Conservation (phyloP, 2,113 vertebrate species). For the Piaya cayana region DNA sequence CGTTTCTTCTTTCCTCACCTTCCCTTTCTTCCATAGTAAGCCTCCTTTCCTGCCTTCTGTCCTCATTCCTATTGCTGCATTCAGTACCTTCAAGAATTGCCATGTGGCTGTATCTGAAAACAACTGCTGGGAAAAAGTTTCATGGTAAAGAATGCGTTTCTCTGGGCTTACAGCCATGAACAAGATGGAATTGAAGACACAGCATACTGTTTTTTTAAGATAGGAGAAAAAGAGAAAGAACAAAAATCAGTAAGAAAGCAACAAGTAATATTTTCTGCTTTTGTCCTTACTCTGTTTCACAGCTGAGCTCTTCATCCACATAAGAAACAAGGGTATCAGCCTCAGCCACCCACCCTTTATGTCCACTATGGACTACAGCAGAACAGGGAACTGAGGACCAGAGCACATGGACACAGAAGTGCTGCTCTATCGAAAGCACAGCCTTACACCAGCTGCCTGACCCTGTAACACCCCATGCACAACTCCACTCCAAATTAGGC, state of each 20-base stretch:
- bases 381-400: background rate
- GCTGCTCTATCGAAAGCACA: background rate
- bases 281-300: background rate
- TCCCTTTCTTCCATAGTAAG: background rate
- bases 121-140: background rate
- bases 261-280: background rate
- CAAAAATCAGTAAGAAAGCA: background rate
- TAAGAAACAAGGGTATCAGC: background rate
- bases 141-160: background rate
- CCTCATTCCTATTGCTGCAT: background rate
- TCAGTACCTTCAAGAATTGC: background rate
- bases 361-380: background rate
- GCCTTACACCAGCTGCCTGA: background rate
- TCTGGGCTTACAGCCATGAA: background rate
- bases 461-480: background rate
- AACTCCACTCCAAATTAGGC: accelerated
- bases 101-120: background rate
- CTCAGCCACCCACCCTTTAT: background rate
- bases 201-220: background rate
- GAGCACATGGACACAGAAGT: accelerated
- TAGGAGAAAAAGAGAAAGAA: background rate
- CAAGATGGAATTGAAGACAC: background rate
- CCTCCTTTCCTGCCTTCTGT: background rate
- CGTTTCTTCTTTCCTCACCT: background rate
- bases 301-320: background rate